Conservation (phyloP, 1,140 invertebrate genomes). For the Marisa cornuarietis region DNA sequence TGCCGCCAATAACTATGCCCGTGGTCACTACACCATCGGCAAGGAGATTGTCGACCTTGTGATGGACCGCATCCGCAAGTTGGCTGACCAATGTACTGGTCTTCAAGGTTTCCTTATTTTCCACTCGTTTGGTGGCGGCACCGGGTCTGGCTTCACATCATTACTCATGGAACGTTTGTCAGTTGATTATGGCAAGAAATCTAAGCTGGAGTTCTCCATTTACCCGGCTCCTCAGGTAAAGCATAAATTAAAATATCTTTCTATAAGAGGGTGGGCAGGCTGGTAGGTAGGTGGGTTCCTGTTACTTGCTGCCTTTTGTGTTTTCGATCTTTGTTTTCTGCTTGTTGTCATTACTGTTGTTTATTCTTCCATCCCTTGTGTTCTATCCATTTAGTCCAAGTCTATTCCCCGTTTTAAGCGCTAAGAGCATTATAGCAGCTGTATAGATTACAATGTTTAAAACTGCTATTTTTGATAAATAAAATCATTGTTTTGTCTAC, state of each 20-base stretch:
- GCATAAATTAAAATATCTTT: neutral
- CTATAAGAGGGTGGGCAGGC: no score
- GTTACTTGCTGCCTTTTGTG: neutral
- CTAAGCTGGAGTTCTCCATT: constrained; percentile 67
- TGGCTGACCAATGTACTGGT: constrained; percentile 86
- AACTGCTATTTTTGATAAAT: neutral
- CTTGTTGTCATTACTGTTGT: no score
- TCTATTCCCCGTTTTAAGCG: no score
- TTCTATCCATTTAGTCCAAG: no score
- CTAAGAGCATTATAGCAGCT: no score
- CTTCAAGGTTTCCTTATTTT: constrained; percentile 82
- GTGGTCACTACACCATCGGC: constrained; percentile 65
- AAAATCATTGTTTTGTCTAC: neutral
- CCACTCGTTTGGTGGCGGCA: constrained; percentile 75
- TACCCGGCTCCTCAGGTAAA: constrained; percentile 59
- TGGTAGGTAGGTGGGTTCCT: neutral
- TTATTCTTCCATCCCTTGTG: no score
- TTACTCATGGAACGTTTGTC: constrained; percentile 70
- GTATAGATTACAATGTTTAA: neutral
- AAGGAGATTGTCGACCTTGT: constrained; percentile 65
- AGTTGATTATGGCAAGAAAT: constrained; percentile 85
- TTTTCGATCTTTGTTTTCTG: no score
- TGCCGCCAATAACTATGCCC: constrained; percentile 72
- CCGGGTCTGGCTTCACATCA: constrained; percentile 88
- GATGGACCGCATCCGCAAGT: constrained; percentile 72